Evolutionary conservation across 2,888 invertebrate genomes (phyloP), one percentile per base, ranked within the genome.

Genomic region (Rotaria magnacalcarata): DNA sequence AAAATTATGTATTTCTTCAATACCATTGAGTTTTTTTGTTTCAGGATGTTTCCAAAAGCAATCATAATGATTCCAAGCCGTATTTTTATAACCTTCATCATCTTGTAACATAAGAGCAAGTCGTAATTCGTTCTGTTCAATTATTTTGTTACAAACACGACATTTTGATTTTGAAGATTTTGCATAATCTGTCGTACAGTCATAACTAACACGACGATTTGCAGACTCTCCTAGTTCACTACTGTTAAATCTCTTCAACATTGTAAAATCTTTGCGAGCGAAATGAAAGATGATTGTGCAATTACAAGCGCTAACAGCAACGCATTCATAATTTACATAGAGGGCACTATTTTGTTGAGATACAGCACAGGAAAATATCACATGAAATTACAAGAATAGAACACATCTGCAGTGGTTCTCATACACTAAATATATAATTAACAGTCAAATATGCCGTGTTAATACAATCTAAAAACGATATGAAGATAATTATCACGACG

Each of bases 41-140:
- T 80, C 80, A n/a, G 21, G 47, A n/a, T 80, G 80, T 7, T 47
- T 80, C 80, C 80, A 80, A 11, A 80, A 80, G 4, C 80, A 80
- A 41, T 67, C 34, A 19, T 34, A 67, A 34, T 67, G 67, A 34
- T 16, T 41, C 67, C 67, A 67, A 34, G 67, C 67, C 14, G 67
- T 67, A 34, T 3, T 34, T 67, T 67, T 67, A 34, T 67, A 67
- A 19, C 67, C 67, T 67, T 67, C 67, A 5, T 14, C 27, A 19
- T 67, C 67, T 67, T 67, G 67, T 16, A 67, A 34, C 67, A 67
- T 67, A 16, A 67, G 67, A 67, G 67, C 67, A 3, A 67, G 7
- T 34, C 67, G 67, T 19, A 67, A 34, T 34, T 41, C 67, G 14
- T 41, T 16, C 8, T 67, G 67, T 34, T 43, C 47, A 2, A 80